These are phyloP conservation scores for Vulpes ferrilata DNA, from an alignment of 2,113 vertebrate species.

Conservation along the genomic window DNA sequence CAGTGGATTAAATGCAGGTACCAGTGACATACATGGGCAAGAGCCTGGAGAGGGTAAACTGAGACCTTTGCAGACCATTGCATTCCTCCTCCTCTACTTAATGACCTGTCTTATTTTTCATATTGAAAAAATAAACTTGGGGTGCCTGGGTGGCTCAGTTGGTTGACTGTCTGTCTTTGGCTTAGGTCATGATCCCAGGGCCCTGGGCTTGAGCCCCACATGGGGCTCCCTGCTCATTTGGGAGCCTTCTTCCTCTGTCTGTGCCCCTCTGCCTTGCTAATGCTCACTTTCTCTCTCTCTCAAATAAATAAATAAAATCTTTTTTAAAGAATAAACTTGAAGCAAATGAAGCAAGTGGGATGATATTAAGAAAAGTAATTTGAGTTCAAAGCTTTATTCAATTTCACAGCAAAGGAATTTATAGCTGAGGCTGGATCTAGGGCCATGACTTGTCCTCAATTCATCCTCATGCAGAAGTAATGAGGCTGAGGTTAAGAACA, in stretches of 20 bases:
- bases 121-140: background rate
- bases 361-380: background rate
- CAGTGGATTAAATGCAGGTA: background rate
- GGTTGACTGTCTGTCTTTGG: too few species aligned
- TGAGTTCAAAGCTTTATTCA: constrained; percentile 18
- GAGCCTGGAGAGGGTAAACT: background rate
- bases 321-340: background rate
- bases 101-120: background rate
- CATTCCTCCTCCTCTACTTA: background rate
- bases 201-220: too few species aligned
- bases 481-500: background rate
- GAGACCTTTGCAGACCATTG: background rate
- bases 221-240: too few species aligned
- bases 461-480: background rate
- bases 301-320: too few species aligned
- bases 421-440: background rate
- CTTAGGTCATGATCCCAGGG: too few species aligned
- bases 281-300: too few species aligned
- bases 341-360: background rate
- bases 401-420: background rate
- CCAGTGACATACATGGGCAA: background rate
- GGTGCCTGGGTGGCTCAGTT: too few species aligned
- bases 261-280: too few species aligned
- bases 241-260: too few species aligned
- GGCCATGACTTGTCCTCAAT: background rate